These are phyloP conservation scores for Andrena flavipes DNA, from an alignment of 2,888 invertebrate species.

Conservation along the genomic window DNA sequence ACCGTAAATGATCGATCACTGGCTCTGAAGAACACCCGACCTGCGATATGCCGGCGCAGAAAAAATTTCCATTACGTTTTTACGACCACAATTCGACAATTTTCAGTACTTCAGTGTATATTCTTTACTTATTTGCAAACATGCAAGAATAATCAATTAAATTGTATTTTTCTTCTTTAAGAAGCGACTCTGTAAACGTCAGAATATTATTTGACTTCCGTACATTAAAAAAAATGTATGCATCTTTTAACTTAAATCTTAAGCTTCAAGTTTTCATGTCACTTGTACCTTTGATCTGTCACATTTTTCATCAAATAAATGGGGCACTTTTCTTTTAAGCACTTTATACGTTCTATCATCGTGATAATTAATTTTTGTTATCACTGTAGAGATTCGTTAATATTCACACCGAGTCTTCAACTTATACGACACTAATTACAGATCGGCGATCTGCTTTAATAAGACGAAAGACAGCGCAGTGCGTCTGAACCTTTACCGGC, in stretches of 20 bases:
- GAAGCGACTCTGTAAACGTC: no score
- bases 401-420: not conserved
- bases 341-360: no score
- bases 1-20: slow-evolving; percentile 56
- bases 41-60: not conserved
- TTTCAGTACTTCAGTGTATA: not conserved
- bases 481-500: not conserved
- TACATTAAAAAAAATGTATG: no score
- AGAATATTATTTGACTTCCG: no score
- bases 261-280: no score
- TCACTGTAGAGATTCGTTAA: not conserved
- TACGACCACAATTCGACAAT: not conserved
- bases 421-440: slow-evolving; percentile 21
- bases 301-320: not conserved
- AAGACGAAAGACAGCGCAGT: slow-evolving; percentile 5
- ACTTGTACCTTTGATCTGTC: not conserved
- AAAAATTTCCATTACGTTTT: not conserved
- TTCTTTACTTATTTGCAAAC: no score
- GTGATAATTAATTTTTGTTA: no score
- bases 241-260: no score
- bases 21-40: slow-evolving; percentile 6
- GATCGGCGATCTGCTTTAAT: not conserved
- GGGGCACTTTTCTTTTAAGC: no score
- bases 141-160: no score
- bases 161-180: no score